phyloP scores from a whole-genome alignment of 92 coral and sea anemone genomes.

The Ricordea florida region DNA sequence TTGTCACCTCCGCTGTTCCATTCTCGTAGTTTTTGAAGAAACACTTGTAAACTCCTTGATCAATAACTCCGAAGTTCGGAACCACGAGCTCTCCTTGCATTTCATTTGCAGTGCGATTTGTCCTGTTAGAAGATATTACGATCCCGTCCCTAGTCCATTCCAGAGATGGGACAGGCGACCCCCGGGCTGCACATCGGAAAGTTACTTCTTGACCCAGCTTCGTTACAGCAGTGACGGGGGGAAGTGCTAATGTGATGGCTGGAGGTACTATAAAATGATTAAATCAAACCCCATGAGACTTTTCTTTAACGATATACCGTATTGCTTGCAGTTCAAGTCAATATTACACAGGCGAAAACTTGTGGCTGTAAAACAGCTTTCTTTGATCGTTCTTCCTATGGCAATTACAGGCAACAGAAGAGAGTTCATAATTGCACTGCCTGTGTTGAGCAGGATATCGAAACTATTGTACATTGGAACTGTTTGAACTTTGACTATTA shows the following conservation, averaged over 20 bases:
- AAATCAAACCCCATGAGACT: too few species aligned
- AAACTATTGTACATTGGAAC: too few species aligned
- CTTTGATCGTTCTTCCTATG: too few species aligned
- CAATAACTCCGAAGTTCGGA: slow-evolving; percentile 42
- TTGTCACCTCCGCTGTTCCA: slow-evolving; percentile 66
- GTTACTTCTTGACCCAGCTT: slow-evolving; percentile 31
- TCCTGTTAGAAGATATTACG: slow-evolving; percentile 50
- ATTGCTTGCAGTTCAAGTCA: too few species aligned
- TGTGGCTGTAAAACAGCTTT: too few species aligned
- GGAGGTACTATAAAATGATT: slow-evolving; percentile 67
- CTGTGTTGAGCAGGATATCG: too few species aligned
- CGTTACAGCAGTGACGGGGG: slow-evolving; percentile 41
- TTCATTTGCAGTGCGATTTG: background rate
- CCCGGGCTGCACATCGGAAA: slow-evolving; percentile 74
- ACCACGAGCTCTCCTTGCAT: slow-evolving; percentile 59
- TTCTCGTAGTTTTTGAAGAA: slow-evolving; percentile 76
- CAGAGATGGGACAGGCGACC: slow-evolving; percentile 77
- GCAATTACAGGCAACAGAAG: too few species aligned
- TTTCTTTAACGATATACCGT: too few species aligned
- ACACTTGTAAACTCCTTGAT: slow-evolving; percentile 76
- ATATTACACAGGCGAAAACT: too few species aligned
- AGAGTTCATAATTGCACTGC: too few species aligned
- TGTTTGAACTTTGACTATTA: too few species aligned
- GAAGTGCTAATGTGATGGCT: slow-evolving; percentile 50
- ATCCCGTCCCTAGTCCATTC: slow-evolving; percentile 78